Evolutionary conservation across 2,888 invertebrate species (phyloP).

Genomic region (Melipona bicolor): DNA sequence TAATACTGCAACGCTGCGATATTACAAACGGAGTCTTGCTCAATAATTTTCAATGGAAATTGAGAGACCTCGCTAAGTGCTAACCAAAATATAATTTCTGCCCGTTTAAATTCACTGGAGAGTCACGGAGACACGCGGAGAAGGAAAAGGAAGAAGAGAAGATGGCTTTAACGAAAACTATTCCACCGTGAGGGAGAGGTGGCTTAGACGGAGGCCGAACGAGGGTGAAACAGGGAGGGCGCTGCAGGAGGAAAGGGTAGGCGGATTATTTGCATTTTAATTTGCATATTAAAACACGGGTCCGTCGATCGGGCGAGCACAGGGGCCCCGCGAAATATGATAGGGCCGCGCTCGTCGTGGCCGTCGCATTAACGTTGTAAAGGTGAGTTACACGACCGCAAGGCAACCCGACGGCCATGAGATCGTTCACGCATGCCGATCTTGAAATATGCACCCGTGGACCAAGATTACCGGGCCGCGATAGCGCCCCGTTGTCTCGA

Average conservation of each 20-base stretch:
- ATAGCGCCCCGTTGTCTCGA: constrained; percentile 72
- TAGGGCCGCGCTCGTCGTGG: constrained; percentile 69
- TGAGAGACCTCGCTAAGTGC: no score
- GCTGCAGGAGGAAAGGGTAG: constrained; percentile 44
- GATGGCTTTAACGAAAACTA: background rate
- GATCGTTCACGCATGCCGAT: constrained; percentile 83
- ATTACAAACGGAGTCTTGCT: no score
- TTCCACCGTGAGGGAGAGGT: constrained; percentile 44
- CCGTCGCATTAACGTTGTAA: constrained; percentile 82
- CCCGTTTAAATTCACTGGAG: no score
- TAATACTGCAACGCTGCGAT: no score
- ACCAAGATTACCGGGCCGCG: constrained; percentile 77
- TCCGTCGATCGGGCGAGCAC: constrained; percentile 76
- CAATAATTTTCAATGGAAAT: no score
- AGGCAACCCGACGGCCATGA: constrained; percentile 83
- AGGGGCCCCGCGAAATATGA: constrained; percentile 78
- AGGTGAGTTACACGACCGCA: constrained; percentile 83
- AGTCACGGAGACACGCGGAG: background rate
- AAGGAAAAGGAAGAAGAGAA: background rate
- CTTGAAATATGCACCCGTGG: constrained; percentile 83
- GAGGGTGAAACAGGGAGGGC: constrained; percentile 6
- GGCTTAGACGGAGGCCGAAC: constrained; percentile 28
- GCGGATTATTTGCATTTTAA: constrained; percentile 82
- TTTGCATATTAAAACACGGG: constrained; percentile 82
- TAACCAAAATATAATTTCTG: no score